Evolutionary conservation across 2,888 invertebrate species (phyloP).

Genomic region (Dorcus parallelipipedus): DNA sequence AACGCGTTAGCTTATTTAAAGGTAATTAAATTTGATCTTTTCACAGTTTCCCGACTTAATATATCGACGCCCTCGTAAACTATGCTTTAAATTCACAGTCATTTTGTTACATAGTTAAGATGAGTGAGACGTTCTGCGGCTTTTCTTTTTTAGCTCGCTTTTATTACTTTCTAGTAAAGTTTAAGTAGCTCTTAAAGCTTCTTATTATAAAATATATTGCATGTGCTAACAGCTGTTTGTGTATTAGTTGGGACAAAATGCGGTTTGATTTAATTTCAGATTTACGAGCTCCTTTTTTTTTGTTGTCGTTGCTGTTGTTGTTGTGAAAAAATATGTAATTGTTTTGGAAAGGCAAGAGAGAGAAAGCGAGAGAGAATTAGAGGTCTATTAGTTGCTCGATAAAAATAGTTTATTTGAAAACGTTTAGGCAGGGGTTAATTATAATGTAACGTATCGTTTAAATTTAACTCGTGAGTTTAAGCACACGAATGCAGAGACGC

Average conservation of each 20-base stretch:
- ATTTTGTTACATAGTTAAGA: not conserved
- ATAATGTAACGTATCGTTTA: constrained; percentile 12
- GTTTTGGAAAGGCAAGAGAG: too few species aligned
- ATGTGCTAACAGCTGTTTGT: not conserved
- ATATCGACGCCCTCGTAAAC: not conserved
- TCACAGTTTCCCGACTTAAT: not conserved
- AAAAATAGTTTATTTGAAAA: not conserved
- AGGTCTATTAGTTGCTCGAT: not conserved
- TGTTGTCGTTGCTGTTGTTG: too few species aligned
- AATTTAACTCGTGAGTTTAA: constrained; percentile 11
- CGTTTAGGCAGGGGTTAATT: constrained; percentile 3
- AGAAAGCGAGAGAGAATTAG: too few species aligned
- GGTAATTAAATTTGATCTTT: not conserved
- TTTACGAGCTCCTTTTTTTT: too few species aligned
- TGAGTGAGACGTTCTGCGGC: not conserved
- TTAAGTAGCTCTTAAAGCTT: not conserved
- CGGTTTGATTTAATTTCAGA: too few species aligned
- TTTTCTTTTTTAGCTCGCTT: not conserved
- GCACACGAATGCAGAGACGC: constrained; percentile 8
- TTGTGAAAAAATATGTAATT: too few species aligned
- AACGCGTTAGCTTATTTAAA: not conserved
- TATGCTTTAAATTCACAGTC: not conserved
- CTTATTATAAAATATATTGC: not conserved
- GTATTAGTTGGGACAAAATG: too few species aligned
- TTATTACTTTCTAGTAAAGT: not conserved